These are phyloP conservation scores for Zaprionus nigranus DNA, from an alignment of 1,140 invertebrate species.

Conservation along the genomic window DNA sequence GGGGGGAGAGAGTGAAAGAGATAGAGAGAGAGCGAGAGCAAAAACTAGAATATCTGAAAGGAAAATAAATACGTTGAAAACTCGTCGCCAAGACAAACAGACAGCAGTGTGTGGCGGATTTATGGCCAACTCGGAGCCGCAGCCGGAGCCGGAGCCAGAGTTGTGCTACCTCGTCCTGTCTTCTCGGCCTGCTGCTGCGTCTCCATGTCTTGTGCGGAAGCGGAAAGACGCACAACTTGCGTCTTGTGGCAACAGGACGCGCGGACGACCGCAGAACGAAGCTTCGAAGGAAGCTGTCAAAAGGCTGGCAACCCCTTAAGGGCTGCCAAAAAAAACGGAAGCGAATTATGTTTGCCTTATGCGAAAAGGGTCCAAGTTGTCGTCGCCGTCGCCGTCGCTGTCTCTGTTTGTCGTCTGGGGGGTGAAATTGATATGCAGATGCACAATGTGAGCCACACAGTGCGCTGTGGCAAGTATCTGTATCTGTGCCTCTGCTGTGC, in stretches of 20 bases:
- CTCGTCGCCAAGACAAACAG: slow-evolving; percentile 65
- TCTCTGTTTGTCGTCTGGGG: slow-evolving; percentile 31
- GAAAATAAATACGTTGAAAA: slow-evolving; percentile 61
- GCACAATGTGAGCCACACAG: slow-evolving; percentile 22
- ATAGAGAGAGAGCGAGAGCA: background rate
- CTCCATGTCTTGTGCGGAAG: slow-evolving; percentile 53
- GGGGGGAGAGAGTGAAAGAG: slow-evolving; percentile 38
- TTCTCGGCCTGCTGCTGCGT: slow-evolving; percentile 2
- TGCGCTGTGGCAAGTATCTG: slow-evolving; percentile 14
- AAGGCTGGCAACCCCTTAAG: slow-evolving; percentile 65
- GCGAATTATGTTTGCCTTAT: slow-evolving; percentile 77
- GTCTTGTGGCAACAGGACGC: slow-evolving; percentile 39
- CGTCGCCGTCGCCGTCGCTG: slow-evolving; percentile 8
- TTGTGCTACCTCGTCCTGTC: slow-evolving; percentile 7
- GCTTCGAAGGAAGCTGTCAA: slow-evolving; percentile 65
- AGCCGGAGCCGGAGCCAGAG: background rate
- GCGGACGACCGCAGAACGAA: slow-evolving; percentile 54
- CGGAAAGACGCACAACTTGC: slow-evolving; percentile 76
- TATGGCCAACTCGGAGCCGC: slow-evolving; percentile 51
- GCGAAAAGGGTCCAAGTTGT: slow-evolving; percentile 44
- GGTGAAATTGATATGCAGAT: slow-evolving; percentile 70
- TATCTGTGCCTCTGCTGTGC: background rate
- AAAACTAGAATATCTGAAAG: slow-evolving; percentile 35
- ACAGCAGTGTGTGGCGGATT: slow-evolving; percentile 48
- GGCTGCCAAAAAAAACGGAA: slow-evolving; percentile 56